Evolutionary conservation across 1,140 invertebrate species (phyloP).

Genomic region (Sarcophaga peregrina): DNA sequence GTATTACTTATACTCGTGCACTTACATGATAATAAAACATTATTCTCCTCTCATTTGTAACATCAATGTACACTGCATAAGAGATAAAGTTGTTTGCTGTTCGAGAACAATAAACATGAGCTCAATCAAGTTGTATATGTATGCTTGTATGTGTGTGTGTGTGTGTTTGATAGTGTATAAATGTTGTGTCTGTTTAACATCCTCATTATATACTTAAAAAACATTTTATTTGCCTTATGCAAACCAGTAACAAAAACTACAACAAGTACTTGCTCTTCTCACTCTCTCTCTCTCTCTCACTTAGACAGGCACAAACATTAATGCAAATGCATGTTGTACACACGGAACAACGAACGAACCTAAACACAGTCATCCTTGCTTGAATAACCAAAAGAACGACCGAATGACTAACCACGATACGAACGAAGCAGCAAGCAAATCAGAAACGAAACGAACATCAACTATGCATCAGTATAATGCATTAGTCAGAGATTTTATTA

Average conservation of each 20-base stretch:
- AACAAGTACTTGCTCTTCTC: neutral
- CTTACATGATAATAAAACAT: neutral
- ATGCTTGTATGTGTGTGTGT: neutral
- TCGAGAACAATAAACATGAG: neutral
- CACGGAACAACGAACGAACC: neutral
- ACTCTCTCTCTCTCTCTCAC: too few species aligned
- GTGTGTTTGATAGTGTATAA: neutral
- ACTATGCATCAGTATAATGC: constrained; percentile 35
- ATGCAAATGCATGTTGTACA: neutral
- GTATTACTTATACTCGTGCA: neutral
- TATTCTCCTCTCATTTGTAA: neutral
- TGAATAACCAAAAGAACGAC: neutral
- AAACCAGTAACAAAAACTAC: constrained; percentile 7
- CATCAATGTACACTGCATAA: neutral
- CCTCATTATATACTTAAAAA: constrained; percentile 33
- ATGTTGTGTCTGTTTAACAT: constrained; percentile 2
- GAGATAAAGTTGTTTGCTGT: neutral
- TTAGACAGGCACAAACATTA: too few species aligned
- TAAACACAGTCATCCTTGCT: neutral
- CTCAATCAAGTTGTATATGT: too few species aligned
- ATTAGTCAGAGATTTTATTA: constrained; percentile 35
- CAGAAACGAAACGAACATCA: constrained; percentile 21
- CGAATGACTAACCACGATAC: neutral
- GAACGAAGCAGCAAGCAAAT: neutral
- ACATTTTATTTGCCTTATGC: neutral